A percentile compares a stretch with the other conserved stretches of the same genome.
Conservation (phyloP, 2,797 vertebrate genomes). For the Pangasius krempfi region DNA sequence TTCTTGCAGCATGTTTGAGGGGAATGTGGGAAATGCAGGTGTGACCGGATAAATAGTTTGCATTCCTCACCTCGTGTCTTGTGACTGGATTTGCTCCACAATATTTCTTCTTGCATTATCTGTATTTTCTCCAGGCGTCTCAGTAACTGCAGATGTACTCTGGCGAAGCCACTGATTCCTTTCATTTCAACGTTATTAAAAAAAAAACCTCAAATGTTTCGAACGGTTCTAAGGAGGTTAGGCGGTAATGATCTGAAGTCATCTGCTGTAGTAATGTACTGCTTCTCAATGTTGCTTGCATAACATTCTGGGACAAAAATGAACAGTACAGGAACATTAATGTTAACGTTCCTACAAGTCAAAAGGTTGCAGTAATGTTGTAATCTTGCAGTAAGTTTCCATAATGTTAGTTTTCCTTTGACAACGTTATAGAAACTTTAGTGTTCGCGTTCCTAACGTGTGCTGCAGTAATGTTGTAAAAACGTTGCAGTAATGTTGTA, state of each 20-base stretch:
- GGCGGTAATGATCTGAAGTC: not conserved
- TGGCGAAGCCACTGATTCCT: not conserved
- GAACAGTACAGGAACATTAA: not conserved
- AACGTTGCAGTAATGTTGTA: too few relatives aligned
- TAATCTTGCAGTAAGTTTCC: not conserved
- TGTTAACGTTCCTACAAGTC: not conserved
- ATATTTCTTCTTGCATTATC: not conserved
- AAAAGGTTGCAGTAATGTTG: not conserved
- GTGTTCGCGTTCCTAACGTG: not conserved
- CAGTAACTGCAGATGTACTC: not conserved
- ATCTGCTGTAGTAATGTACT: not conserved
- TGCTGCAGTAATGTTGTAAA: not conserved
- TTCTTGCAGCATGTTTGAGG: constrained; percentile 58
- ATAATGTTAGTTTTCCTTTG: not conserved
- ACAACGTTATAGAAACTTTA: not conserved
- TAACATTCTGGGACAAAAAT: not conserved
- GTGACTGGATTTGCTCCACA: constrained; percentile 54
- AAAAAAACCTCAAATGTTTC: not conserved
- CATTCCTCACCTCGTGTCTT: constrained; percentile 51
- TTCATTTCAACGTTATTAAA: not conserved
- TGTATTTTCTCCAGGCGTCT: not conserved
- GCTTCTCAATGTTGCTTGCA: not conserved
- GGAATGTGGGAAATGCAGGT: constrained; percentile 64
- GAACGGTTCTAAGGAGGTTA: not conserved
- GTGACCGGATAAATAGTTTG: constrained; percentile 51